Conservation (phyloP, 2,797 vertebrate genomes). For the Pangasius krempfi region DNA sequence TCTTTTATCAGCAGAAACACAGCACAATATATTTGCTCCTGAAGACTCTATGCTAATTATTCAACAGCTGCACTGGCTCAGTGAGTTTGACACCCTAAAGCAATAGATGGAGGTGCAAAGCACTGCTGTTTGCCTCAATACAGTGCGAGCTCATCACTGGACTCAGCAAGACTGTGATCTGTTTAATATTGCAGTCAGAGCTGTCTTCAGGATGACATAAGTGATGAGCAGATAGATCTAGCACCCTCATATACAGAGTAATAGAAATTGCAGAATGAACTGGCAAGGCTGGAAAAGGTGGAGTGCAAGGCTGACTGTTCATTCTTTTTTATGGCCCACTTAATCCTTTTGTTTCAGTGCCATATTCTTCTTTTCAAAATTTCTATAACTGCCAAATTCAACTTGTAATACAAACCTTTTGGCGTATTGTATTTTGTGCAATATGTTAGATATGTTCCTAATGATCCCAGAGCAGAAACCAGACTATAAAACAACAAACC, state of each 20-base stretch:
- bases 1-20: conserved; percentile 2
- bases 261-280: conserved; percentile 29
- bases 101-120: not conserved
- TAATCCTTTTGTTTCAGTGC: conserved; percentile 31
- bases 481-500: conserved; percentile 42
- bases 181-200: conserved; percentile 39
- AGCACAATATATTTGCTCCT: conserved; percentile 19
- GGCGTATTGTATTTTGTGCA: conserved; percentile 21
- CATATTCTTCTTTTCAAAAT: conserved; percentile 32
- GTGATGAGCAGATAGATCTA: conserved; percentile 46
- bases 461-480: conserved; percentile 36
- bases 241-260: conserved; percentile 22
- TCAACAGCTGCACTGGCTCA: conserved; percentile 12
- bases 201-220: conserved; percentile 34
- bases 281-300: conserved; percentile 32
- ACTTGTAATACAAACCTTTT: conserved; percentile 23
- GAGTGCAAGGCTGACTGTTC: conserved; percentile 35
- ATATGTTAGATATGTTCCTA: conserved; percentile 38
- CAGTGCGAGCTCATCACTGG: conserved; percentile 10
- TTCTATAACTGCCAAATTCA: conserved; percentile 24
- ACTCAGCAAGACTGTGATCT: conserved; percentile 28
- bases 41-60: conserved; percentile 13
- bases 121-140: conserved; percentile 1
- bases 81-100: conserved; percentile 27
- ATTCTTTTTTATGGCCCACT: conserved; percentile 33